Conservation (phyloP, 2,113 vertebrate genomes). For the Camelus dromedarius region DNA sequence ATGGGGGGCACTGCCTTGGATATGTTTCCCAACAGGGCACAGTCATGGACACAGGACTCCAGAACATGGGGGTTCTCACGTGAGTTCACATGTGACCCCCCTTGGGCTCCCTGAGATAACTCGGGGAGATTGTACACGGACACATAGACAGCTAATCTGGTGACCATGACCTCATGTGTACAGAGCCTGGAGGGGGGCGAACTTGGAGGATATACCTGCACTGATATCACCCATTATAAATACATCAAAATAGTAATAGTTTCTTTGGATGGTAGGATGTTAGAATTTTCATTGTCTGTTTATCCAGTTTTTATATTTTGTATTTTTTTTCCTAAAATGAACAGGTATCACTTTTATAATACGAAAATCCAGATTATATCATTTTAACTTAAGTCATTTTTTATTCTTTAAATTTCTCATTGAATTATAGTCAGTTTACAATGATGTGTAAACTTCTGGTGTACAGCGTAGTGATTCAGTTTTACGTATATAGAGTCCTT, state of each 20-base stretch:
- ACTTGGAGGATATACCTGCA: background rate
- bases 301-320: background rate
- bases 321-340: background rate
- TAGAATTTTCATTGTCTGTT: background rate
- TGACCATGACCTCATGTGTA: background rate
- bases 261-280: background rate
- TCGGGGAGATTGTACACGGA: background rate
- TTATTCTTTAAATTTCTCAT: too few species aligned
- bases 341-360: background rate
- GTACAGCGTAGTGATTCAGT: too few species aligned
- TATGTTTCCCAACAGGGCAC: background rate
- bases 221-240: background rate
- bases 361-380: background rate
- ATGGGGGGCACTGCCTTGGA: background rate
- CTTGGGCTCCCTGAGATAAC: background rate
- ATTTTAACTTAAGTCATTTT: background rate
- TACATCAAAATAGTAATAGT: background rate
- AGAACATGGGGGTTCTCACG: accelerated
- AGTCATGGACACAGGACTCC: background rate
- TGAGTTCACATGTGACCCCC: too few species aligned
- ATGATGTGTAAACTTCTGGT: too few species aligned
- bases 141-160: background rate
- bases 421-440: too few species aligned
- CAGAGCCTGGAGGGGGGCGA: background rate
- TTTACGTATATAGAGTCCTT: too few species aligned